Conservation (phyloP, 2,113 vertebrate species). For the Pachypanchax playfairii region DNA sequence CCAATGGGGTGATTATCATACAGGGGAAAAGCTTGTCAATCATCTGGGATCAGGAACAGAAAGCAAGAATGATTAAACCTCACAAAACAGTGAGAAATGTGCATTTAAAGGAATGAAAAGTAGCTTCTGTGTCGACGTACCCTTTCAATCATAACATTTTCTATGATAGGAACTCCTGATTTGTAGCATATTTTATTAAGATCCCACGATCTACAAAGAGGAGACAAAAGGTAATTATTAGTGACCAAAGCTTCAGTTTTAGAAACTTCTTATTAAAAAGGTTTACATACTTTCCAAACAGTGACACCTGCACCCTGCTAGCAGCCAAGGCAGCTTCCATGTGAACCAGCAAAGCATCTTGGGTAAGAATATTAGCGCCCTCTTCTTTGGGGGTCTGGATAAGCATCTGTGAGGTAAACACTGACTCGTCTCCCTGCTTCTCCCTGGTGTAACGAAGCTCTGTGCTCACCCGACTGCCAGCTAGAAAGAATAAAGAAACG, state of each 20-base stretch:
- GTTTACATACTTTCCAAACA: slow-evolving; percentile 95
- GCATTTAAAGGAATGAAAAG: accelerated
- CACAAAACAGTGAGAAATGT: background rate
- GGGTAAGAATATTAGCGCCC: slow-evolving; percentile 89
- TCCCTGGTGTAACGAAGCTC: slow-evolving; percentile 96
- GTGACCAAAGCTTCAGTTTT: background rate
- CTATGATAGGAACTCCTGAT: slow-evolving; percentile 96
- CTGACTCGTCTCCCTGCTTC: slow-evolving; percentile 94
- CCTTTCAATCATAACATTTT: slow-evolving; percentile 98
- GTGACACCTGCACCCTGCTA: slow-evolving; percentile 96
- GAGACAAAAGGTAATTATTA: background rate
- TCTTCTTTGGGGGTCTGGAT: slow-evolving; percentile 94
- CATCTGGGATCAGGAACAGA: slow-evolving; percentile 82
- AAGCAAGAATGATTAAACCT: slow-evolving; percentile 27
- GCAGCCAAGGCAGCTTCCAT: slow-evolving; percentile 91
- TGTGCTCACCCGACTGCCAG: slow-evolving; percentile 93
- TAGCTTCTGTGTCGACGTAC: slow-evolving; percentile 74
- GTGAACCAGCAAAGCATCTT: slow-evolving; percentile 91
- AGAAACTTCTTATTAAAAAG: background rate
- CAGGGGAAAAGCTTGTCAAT: slow-evolving; percentile 99
- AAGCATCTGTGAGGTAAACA: slow-evolving; percentile 95
- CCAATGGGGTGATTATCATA: slow-evolving; percentile 96
- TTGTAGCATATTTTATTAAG: slow-evolving; percentile 99
- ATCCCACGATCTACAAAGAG: slow-evolving; percentile 90
- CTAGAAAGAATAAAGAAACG: slow-evolving; percentile 66